Percentiles rank a stretch among this genome's conserved stretches.
These are phyloP conservation scores for Torymus texanus DNA, from an alignment of 2,888 invertebrate genomes.

Conservation along the genomic window DNA sequence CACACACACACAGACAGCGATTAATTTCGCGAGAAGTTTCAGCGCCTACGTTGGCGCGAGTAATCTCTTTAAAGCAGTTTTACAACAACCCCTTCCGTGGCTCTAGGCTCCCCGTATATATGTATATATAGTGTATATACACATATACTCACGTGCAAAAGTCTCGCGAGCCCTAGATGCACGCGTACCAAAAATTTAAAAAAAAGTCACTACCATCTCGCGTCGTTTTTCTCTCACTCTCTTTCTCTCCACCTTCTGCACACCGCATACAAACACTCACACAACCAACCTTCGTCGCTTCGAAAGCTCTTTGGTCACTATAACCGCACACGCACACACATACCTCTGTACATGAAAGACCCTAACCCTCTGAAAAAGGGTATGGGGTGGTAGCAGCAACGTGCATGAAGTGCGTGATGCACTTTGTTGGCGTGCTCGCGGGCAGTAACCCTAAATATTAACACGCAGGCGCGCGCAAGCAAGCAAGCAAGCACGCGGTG, in stretches of 20 bases:
- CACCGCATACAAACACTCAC: not conserved
- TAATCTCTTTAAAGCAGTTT: conserved; percentile 45
- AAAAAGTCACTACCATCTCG: not conserved
- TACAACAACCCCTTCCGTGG: not conserved
- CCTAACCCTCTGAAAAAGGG: conserved; percentile 4
- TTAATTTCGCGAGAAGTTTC: conserved; percentile 46
- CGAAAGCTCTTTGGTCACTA: conserved; percentile 59
- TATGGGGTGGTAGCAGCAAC: not conserved
- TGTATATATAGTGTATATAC: no score
- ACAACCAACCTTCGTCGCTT: conserved; percentile 43
- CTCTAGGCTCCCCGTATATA: no score
- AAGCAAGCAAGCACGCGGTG: not conserved
- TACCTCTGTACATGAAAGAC: no score
- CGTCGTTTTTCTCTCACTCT: conserved; percentile 4
- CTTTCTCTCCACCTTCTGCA: conserved; percentile 2
- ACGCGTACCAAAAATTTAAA: conserved; percentile 16
- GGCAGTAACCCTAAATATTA: conserved; percentile 72
- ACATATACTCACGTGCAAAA: no score
- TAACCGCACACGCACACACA: conserved; percentile 3
- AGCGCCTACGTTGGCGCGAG: not conserved
- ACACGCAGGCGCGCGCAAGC: conserved; percentile 21
- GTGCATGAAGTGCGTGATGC: conserved; percentile 66
- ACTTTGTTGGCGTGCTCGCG: conserved; percentile 67
- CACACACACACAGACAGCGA: conserved; percentile 10
- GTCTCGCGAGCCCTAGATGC: no score